A percentile compares a stretch with the other conserved stretches of the same genome.
Conservation (phyloP, 2,888 invertebrate genomes). For the Myathropa florea region DNA sequence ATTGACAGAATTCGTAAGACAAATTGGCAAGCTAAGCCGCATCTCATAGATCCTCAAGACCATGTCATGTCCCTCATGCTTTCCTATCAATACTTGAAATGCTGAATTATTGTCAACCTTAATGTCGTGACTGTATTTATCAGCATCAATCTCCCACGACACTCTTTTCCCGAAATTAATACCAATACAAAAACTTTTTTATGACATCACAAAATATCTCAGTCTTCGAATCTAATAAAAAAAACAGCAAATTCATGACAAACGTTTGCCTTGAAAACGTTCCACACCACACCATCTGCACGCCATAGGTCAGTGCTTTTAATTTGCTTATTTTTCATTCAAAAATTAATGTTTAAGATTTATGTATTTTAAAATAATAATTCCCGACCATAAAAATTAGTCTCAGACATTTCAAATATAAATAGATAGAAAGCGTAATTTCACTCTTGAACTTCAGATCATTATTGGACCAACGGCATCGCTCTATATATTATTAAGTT, state of each 20-base stretch:
- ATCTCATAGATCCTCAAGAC: not conserved
- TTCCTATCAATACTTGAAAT: not conserved
- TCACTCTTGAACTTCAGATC: slow-evolving; percentile 24
- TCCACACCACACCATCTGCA: not conserved
- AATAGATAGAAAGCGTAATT: not conserved
- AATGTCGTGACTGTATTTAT: not conserved
- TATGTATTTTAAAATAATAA: slow-evolving; percentile 30
- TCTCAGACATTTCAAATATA: slow-evolving; percentile 22
- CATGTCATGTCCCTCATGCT: not conserved
- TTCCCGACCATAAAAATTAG: slow-evolving; percentile 35
- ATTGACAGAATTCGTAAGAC: too few species aligned
- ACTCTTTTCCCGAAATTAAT: not conserved
- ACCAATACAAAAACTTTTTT: not conserved
- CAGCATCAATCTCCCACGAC: not conserved
- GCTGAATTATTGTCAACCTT: not conserved
- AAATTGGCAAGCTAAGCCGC: not conserved
- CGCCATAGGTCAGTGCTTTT: slow-evolving; percentile 37
- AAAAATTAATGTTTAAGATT: slow-evolving; percentile 11
- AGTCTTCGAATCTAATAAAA: not conserved
- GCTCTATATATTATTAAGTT: not conserved
- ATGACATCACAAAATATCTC: not conserved
- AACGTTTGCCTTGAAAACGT: slow-evolving; percentile 22
- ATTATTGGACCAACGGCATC: slow-evolving; percentile 1
- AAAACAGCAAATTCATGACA: not conserved
- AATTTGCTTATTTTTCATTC: slow-evolving; percentile 22